phyloP scores from a whole-genome alignment of 1,140 invertebrate genomes.

The Pseudomyrmex gracilis region DNA sequence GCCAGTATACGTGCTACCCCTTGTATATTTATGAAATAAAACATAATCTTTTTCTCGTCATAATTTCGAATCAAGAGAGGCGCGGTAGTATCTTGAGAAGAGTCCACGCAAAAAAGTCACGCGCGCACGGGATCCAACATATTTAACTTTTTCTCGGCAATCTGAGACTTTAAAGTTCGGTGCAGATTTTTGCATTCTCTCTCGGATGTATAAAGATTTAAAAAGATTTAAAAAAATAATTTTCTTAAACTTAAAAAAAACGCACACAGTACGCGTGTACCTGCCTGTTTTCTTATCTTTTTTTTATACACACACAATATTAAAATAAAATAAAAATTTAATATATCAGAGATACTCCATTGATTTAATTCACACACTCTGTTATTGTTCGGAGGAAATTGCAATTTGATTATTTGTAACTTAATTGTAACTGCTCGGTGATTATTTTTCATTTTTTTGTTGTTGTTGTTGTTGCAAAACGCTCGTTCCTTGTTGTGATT shows the following conservation, averaged over 20 bases:
- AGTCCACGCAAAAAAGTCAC: too few relatives aligned
- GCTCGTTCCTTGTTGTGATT: neutral
- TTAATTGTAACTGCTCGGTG: neutral
- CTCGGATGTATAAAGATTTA: too few relatives aligned
- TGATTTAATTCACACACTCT: neutral
- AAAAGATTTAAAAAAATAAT: too few relatives aligned
- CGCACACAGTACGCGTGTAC: too few relatives aligned
- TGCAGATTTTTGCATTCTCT: too few relatives aligned
- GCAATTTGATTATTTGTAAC: neutral
- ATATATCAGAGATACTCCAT: neutral
- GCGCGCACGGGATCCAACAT: too few relatives aligned
- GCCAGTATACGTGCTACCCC: neutral
- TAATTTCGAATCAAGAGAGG: neutral
- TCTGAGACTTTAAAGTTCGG: too few relatives aligned
- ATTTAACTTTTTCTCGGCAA: too few relatives aligned
- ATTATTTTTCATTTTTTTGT: neutral
- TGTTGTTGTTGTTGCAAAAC: too few relatives aligned
- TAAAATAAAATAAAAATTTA: constrained; percentile 9
- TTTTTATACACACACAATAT: neutral
- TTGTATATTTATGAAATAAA: neutral
- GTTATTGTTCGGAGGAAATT: neutral
- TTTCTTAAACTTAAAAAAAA: too few relatives aligned
- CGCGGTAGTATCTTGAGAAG: too few relatives aligned
- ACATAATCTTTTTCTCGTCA: neutral
- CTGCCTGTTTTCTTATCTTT: too few relatives aligned